Conservation (phyloP, 2,797 vertebrate genomes). For the Crocodylus rhombifer region DNA sequence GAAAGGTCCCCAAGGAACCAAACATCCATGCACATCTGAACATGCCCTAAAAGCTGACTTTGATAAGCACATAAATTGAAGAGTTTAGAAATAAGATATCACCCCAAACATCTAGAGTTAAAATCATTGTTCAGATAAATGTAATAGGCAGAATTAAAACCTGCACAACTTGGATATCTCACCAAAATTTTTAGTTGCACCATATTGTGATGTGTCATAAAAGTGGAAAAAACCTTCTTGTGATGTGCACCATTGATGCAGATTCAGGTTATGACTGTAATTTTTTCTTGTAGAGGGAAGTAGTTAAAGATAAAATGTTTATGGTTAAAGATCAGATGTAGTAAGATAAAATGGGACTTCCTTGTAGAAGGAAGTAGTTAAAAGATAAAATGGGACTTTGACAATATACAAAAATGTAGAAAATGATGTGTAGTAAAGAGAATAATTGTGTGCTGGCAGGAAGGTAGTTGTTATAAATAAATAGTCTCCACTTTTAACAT, state of each 20-base stretch:
- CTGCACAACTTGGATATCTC: neutral
- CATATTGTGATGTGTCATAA: neutral
- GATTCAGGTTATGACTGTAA: neutral
- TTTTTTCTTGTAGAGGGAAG: neutral
- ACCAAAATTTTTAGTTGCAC: fast-evolving
- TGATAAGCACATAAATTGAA: conserved; percentile 13
- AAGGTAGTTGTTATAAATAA: neutral
- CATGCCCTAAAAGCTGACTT: neutral
- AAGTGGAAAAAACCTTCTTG: neutral
- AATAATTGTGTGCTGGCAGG: neutral
- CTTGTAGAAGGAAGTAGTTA: neutral
- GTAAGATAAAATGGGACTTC: neutral
- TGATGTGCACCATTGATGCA: neutral
- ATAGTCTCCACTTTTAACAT: neutral
- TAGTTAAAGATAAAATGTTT: neutral
- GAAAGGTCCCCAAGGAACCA: too few relatives aligned
- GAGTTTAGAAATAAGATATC: neutral
- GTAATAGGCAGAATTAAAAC: neutral
- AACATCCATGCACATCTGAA: too few relatives aligned
- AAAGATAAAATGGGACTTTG: neutral
- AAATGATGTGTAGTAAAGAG: neutral
- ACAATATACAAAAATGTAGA: neutral
- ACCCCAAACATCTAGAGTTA: neutral
- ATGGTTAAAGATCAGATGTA: neutral
- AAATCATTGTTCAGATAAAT: neutral